Conservation (phyloP, 2,888 invertebrate species). For the Iselma pallidipennis region DNA sequence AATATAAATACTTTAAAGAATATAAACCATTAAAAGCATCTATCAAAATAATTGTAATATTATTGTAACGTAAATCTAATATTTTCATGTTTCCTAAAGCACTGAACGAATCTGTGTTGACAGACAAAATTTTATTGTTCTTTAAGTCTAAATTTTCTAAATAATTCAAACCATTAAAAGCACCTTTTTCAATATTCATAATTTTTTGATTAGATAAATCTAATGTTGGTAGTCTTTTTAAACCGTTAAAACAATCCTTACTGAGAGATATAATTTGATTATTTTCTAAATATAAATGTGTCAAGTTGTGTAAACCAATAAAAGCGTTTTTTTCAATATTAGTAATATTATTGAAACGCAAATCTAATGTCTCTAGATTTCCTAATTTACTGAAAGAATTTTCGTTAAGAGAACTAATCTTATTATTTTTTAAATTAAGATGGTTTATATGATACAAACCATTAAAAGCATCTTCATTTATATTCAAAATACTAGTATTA, state of each 20-base stretch:
- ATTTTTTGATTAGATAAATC: constrained; percentile 4
- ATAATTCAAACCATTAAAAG: background rate
- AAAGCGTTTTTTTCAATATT: background rate
- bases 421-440: background rate
- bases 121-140: no score
- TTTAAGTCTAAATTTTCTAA: background rate
- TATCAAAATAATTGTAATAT: no score
- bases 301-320: background rate
- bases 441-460: background rate
- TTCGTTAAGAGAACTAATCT: background rate
- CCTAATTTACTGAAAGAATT: background rate
- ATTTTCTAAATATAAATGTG: background rate
- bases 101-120: no score
- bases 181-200: background rate
- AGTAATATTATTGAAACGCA: background rate
- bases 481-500: background rate
- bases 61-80: no score
- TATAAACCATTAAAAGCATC: background rate
- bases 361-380: background rate
- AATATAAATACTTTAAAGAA: no score
- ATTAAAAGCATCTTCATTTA: background rate
- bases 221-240: background rate
- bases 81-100: no score
- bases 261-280: background rate
- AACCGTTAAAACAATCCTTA: constrained; percentile 1